These are phyloP conservation scores for Cataglyphis hispanica DNA, from an alignment of 1,140 invertebrate species.

Conservation along the genomic window DNA sequence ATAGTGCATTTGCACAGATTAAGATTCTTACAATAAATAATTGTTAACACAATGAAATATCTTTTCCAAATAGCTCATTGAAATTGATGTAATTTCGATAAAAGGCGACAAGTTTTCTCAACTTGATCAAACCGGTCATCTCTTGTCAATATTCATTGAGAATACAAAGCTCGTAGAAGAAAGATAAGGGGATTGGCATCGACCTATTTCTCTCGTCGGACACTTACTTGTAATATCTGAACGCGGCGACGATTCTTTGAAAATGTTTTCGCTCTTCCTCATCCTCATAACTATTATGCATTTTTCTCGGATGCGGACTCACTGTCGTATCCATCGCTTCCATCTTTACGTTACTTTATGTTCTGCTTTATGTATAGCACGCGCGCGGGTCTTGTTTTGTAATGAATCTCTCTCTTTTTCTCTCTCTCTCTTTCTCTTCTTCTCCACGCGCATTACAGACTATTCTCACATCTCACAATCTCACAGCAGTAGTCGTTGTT, in stretches of 20 bases:
- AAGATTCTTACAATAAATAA: not conserved
- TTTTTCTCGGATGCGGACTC: conserved; percentile 76
- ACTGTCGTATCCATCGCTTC: conserved; percentile 74
- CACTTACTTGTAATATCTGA: conserved; percentile 93
- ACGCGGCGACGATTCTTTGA: conserved; percentile 92
- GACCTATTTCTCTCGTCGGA: not conserved
- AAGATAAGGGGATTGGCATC: conserved; percentile 4
- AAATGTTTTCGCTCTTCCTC: conserved; percentile 93
- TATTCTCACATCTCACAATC: too few relatives aligned
- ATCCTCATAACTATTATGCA: conserved; percentile 86
- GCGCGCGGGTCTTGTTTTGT: conserved; percentile 60
- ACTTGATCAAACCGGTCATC: not conserved
- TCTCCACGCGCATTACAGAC: not conserved
- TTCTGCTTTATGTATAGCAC: conserved; percentile 56
- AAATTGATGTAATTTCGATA: too few relatives aligned
- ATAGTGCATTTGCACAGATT: not conserved
- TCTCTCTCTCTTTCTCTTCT: not conserved
- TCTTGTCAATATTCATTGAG: not conserved
- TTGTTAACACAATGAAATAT: not conserved
- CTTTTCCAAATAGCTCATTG: too few relatives aligned
- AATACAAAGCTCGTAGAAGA: conserved; percentile 10
- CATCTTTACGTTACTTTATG: conserved; percentile 65
- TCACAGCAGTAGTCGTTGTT: too few relatives aligned
- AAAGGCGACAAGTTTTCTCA: too few relatives aligned
- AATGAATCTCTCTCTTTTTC: conserved; percentile 51